A percentile compares a stretch with the other conserved stretches of the same genome.
These are phyloP conservation scores for Caenorhabditis sp. DNA, from an alignment of 2,888 invertebrate genomes.

Conservation along the genomic window DNA sequence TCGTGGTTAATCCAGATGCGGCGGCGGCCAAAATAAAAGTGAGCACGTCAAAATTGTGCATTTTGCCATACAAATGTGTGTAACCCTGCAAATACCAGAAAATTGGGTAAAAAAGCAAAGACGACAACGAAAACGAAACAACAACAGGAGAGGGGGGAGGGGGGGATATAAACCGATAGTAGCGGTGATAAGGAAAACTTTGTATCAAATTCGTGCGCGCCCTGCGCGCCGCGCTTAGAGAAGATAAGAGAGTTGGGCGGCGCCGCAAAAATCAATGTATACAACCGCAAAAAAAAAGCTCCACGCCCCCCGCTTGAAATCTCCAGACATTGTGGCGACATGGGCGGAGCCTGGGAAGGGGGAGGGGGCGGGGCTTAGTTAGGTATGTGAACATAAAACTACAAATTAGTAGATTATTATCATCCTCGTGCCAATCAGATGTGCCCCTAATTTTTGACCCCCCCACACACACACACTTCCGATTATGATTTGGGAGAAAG, in stretches of 20 bases:
- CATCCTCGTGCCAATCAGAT: too few species aligned
- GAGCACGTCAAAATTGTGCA: background rate
- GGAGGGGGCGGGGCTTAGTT: slow-evolving; percentile 7
- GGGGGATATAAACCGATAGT: background rate
- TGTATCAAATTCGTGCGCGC: background rate
- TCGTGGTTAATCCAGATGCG: background rate
- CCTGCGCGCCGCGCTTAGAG: background rate
- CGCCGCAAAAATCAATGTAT: background rate
- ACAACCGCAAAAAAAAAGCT: too few species aligned
- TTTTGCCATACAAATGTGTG: background rate
- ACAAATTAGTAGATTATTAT: background rate
- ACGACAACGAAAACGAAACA: background rate
- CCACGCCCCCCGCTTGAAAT: background rate
- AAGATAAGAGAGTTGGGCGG: background rate
- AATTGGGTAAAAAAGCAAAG: background rate
- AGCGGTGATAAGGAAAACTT: background rate
- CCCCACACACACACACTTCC: too few species aligned
- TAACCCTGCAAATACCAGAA: background rate
- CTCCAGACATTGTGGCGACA: background rate
- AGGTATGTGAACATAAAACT: slow-evolving; percentile 7
- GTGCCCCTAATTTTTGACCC: too few species aligned
- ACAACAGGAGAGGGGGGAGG: slow-evolving; percentile 6
- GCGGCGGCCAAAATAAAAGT: background rate
- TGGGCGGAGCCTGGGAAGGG: slow-evolving; percentile 24
- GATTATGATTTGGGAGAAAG: too few species aligned